A percentile compares a stretch with the other conserved stretches of the same genome.
phyloP scores from a whole-genome alignment of 2,113 vertebrate genomes.

The Oxyura jamaicensis region DNA sequence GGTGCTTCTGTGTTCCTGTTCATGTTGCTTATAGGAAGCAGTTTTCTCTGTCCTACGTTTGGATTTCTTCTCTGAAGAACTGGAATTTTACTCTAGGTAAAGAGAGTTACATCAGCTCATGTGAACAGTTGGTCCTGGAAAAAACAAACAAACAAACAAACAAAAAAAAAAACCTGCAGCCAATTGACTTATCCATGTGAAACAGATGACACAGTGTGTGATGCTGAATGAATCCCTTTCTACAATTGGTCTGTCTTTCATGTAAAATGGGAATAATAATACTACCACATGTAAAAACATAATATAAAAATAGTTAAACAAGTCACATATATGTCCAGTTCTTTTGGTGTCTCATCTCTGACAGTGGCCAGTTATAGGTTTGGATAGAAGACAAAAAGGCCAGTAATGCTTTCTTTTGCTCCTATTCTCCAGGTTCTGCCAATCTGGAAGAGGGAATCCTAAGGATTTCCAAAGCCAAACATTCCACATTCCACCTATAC shows the following conservation, averaged over 20 bases:
- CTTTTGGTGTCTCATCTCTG: background rate
- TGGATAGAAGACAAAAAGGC: background rate
- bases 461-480: background rate
- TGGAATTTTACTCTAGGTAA: background rate
- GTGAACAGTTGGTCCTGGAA: background rate
- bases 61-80: background rate
- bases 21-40: background rate
- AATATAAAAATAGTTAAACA: background rate
- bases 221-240: background rate
- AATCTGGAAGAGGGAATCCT: background rate
- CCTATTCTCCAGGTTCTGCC: background rate
- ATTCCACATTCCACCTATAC: background rate
- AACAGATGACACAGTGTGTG: background rate
- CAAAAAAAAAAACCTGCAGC: too few relatives aligned
- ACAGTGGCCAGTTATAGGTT: background rate
- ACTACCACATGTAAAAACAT: background rate
- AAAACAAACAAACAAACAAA: background rate
- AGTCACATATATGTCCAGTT: background rate
- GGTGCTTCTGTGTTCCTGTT: rapidly evolving
- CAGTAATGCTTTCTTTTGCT: background rate
- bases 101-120: background rate
- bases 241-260: background rate
- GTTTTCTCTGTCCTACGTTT: too few relatives aligned
- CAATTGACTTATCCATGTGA: background rate
- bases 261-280: background rate